These are phyloP conservation scores for Scalopus aquaticus DNA, from an alignment of 2,113 vertebrate genomes.

Conservation along the genomic window DNA sequence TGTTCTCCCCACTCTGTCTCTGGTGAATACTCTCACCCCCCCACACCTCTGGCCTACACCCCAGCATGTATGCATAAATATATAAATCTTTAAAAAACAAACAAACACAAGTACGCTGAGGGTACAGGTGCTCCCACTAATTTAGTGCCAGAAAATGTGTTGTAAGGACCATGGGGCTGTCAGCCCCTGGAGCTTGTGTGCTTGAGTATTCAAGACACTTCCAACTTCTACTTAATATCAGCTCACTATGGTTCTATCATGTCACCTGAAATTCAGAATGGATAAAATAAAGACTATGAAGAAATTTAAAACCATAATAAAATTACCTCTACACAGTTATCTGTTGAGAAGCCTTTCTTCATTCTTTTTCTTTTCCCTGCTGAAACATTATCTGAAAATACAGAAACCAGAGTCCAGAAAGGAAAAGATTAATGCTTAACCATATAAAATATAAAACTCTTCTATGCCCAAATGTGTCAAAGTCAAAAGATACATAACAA, in stretches of 20 bases:
- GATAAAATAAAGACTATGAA: neutral
- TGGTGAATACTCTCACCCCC: too few relatives aligned
- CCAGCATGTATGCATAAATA: too few relatives aligned
- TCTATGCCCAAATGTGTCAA: neutral
- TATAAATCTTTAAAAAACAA: too few relatives aligned
- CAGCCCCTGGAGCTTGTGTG: neutral
- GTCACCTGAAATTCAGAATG: neutral
- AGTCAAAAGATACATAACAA: neutral
- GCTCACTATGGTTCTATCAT: neutral
- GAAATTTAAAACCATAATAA: conserved; percentile 22
- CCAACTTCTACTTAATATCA: neutral
- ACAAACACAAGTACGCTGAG: neutral
- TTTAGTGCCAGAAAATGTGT: neutral
- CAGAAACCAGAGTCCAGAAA: neutral
- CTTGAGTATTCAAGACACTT: neutral
- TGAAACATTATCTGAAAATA: conserved; percentile 51
- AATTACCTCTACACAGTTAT: conserved; percentile 21
- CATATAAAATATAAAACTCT: neutral
- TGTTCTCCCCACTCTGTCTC: too few relatives aligned
- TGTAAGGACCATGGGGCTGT: neutral
- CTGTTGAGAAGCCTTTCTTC: neutral
- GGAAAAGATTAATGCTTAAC: conserved; percentile 12
- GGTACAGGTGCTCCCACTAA: neutral
- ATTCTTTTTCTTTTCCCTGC: conserved; percentile 23
- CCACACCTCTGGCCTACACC: too few relatives aligned